Evolutionary conservation across 2,113 vertebrate species (phyloP).

Genomic region (Sterna hirundo): DNA sequence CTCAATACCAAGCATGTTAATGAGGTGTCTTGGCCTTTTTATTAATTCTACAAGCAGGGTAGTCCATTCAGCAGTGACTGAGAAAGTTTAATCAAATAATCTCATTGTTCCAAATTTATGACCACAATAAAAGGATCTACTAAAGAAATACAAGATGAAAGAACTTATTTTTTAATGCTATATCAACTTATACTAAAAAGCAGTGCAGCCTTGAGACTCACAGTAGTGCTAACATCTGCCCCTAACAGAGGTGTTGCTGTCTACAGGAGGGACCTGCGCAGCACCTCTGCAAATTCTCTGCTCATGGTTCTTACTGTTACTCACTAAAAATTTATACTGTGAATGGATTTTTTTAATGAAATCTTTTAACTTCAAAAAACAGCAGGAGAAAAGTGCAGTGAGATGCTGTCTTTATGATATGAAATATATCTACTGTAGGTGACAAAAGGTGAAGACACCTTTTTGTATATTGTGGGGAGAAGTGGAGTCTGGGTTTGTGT

Average conservation of each 20-base stretch:
- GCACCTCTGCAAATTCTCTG: background rate
- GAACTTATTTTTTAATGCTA: background rate
- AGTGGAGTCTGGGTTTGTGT: background rate
- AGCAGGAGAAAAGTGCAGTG: background rate
- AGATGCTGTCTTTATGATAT: background rate
- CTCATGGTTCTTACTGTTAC: background rate
- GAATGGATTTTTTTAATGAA: background rate
- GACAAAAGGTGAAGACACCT: background rate
- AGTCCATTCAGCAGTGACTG: conserved; percentile 42
- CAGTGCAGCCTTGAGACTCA: background rate
- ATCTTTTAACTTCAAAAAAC: background rate
- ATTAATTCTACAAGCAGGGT: conserved; percentile 44
- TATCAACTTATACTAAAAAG: background rate
- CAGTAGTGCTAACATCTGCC: background rate
- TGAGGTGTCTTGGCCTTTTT: conserved; percentile 44
- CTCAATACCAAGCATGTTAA: conserved; percentile 42
- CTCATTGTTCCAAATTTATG: conserved; percentile 50
- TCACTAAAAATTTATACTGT: background rate
- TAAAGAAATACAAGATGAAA: conserved; percentile 16
- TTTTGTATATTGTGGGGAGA: background rate
- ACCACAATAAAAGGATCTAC: conserved; percentile 20
- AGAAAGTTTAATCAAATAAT: conserved; percentile 57
- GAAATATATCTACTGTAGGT: background rate
- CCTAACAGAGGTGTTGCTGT: background rate
- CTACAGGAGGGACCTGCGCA: background rate